Evolutionary conservation across 2,113 vertebrate genomes (phyloP).

Genomic region (Spilogale gracilis): DNA sequence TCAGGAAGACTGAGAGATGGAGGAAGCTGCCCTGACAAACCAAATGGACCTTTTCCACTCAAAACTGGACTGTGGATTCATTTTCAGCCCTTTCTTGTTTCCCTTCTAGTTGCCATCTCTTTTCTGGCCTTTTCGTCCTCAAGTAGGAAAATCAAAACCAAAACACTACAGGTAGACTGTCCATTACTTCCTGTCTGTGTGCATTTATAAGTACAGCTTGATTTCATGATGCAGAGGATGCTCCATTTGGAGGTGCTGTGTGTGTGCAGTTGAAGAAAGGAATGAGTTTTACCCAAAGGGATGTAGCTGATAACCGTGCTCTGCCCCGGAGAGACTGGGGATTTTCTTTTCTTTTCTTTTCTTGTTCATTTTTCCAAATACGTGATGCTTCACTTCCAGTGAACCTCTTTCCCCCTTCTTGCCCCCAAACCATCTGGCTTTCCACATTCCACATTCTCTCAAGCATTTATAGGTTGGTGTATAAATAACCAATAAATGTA

Average conservation of each 20-base stretch:
- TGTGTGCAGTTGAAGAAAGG: neutral
- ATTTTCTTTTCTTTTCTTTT: neutral
- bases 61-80: neutral
- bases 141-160: neutral
- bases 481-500: neutral
- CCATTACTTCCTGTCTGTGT: neutral
- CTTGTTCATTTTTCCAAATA: neutral
- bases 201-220: neutral
- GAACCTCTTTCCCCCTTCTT: neutral
- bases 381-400: neutral
- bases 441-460: neutral
- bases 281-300: neutral
- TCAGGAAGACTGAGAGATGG: neutral
- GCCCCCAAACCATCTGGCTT: neutral
- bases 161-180: too few relatives aligned
- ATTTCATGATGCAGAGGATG: neutral
- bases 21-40: neutral
- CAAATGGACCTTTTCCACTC: neutral
- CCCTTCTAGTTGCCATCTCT: neutral
- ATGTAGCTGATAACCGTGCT: fast-evolving
- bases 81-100: neutral
- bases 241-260: fast-evolving
- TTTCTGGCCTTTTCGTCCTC: neutral
- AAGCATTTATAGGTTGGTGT: neutral
- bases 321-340: neutral